Conservation (phyloP, 2,888 invertebrate genomes). For the Coelopa pilipes region DNA sequence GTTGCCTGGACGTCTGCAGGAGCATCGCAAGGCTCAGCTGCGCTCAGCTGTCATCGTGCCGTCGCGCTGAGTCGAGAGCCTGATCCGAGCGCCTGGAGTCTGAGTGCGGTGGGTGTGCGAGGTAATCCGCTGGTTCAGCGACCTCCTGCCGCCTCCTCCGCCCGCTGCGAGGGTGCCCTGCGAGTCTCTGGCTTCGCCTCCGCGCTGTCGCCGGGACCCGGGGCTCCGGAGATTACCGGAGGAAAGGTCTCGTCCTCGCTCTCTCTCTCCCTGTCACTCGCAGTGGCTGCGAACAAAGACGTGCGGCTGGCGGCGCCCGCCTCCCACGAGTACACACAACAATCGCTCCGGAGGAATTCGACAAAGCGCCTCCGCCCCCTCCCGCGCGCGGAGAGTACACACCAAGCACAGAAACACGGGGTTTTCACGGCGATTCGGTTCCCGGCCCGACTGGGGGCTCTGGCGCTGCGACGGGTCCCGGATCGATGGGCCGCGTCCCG, state of each 20-base stretch:
- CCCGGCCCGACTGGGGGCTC: background rate
- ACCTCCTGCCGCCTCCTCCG: background rate
- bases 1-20: slow-evolving; percentile 24
- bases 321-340: slow-evolving; percentile 39
- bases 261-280: background rate
- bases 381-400: slow-evolving; percentile 40
- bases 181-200: too few relatives aligned
- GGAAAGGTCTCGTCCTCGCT: background rate
- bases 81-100: slow-evolving; percentile 3
- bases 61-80: slow-evolving; percentile 1
- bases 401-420: slow-evolving; percentile 3
- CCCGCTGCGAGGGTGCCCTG: slow-evolving; percentile 9
- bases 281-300: slow-evolving; percentile 33
- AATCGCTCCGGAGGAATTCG: slow-evolving; percentile 48
- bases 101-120: slow-evolving; percentile 9
- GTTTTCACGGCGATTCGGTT: too few relatives aligned
- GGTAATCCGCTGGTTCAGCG: slow-evolving; percentile 16
- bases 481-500: too few relatives aligned
- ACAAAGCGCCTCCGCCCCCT: slow-evolving; percentile 36
- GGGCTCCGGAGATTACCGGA: too few relatives aligned
- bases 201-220: background rate
- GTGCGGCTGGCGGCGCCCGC: slow-evolving; percentile 35
- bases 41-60: slow-evolving; percentile 18
- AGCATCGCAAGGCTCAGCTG: slow-evolving; percentile 20
- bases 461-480: background rate